These are phyloP conservation scores for Mimachlamys varia DNA, from an alignment of 2,888 invertebrate genomes.

Conservation along the genomic window DNA sequence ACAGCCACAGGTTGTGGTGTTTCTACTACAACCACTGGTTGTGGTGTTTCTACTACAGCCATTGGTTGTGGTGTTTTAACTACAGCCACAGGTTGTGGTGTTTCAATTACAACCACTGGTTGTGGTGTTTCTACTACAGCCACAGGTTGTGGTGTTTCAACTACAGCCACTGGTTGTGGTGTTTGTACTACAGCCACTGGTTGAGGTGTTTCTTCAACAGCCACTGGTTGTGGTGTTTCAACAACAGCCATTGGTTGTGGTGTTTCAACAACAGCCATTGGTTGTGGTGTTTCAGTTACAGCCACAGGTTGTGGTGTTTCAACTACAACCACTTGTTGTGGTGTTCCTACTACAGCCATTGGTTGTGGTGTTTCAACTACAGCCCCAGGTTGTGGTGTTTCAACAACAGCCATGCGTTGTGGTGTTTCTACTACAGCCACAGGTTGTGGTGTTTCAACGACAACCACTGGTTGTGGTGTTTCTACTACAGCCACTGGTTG, in stretches of 20 bases:
- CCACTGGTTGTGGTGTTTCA: background rate
- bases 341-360: background rate
- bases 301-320: background rate
- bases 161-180: background rate
- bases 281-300: background rate
- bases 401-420: background rate
- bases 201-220: background rate
- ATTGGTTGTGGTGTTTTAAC: background rate
- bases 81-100: background rate
- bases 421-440: background rate
- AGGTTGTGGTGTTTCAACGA: background rate
- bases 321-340: background rate
- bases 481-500: background rate
- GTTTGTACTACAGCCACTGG: background rate
- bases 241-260: background rate
- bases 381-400: background rate
- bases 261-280: background rate
- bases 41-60: background rate
- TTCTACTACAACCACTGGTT: background rate
- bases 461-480: background rate
- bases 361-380: conserved; percentile 24
- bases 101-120: background rate
- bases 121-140: conserved; percentile 1
- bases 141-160: background rate
- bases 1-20: background rate